Evolutionary conservation across 2,888 invertebrate species (phyloP).

Genomic region (Teleiodes luculella): DNA sequence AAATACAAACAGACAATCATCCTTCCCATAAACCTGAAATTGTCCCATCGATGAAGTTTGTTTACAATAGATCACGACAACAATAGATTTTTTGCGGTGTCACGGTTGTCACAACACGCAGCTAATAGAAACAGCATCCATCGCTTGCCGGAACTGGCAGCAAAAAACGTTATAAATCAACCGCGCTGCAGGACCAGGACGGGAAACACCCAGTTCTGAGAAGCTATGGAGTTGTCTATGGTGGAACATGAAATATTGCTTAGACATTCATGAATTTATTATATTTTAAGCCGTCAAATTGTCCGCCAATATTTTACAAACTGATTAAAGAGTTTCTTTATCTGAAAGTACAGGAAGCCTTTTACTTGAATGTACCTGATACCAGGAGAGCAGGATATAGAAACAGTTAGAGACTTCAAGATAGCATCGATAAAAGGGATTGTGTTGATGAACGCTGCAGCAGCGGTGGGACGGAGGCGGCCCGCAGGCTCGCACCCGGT

Average conservation of each 20-base stretch:
- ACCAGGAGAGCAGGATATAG: not conserved
- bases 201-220: constrained; percentile 4
- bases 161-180: constrained; percentile 48
- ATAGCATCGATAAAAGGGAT: not conserved
- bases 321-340: not conserved
- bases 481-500: not conserved
- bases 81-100: constrained; percentile 40
- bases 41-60: constrained; percentile 24
- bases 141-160: constrained; percentile 49
- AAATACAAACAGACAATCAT: constrained; percentile 7
- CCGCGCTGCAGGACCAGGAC: not conserved
- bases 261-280: not conserved
- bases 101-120: constrained; percentile 50
- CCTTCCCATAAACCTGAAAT: constrained; percentile 5
- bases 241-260: not conserved
- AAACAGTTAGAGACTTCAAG: not conserved
- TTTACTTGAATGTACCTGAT: not conserved
- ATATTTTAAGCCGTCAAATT: not conserved
- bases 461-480: not conserved
- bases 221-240: constrained; percentile 5
- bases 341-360: not conserved
- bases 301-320: not conserved
- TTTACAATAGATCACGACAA: constrained; percentile 26
- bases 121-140: constrained; percentile 48
- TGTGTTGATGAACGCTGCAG: not conserved